Base-by-base conservation (phyloP, 2,797 vertebrate species). In the Sebastes hubbsi region DNA sequence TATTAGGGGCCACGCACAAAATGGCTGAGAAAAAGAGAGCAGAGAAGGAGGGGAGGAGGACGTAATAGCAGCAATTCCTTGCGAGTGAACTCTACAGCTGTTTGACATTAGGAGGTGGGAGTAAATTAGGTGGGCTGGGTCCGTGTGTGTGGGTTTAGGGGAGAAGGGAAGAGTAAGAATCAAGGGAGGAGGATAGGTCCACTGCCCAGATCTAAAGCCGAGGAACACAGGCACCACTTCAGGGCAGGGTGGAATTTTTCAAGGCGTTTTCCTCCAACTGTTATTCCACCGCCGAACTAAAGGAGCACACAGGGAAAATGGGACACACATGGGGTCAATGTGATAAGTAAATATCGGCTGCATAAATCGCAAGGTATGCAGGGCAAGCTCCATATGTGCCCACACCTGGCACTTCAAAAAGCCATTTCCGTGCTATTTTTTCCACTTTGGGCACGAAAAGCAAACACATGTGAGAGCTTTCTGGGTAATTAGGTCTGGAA, bases 31-130 rank as follows among this genome's bases (percentile, higher is more conserved):
- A 70, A 78, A 58, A 30, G 67, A 64, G 14, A 69, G 54, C 42
- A 29, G 22, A 20, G 64, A 73, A 42, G 81, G 75, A 67, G 60
- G 60, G 83, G 72, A 46, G 60, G 82, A 72, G 71, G 66, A 36
- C 20, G 58, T 70, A 82, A 87, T 20, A 69, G 72, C 64, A 18
- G 80, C 78, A 68, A 56, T 75, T 85, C 82, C 56, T 80, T 36
- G 58, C 80, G 8, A 84, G 87, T 87, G 63, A 64, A 75, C 46
- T 69, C 69, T 71, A 84, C 95, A 95, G 92, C 92, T 95, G 95
- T 92, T 94, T 92, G 77, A 83, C 88, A 94, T 95, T 95, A 94
- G 73, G 81, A 72, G 84, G 83, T 64, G 89, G 87, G 80, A 84
- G 87, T 87, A 72, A 87, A 89, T 87, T 81, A 80, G 77, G 87